phyloP scores from a whole-genome alignment of 2,797 vertebrate genomes.

The Oceanodroma leucorhoa region DNA sequence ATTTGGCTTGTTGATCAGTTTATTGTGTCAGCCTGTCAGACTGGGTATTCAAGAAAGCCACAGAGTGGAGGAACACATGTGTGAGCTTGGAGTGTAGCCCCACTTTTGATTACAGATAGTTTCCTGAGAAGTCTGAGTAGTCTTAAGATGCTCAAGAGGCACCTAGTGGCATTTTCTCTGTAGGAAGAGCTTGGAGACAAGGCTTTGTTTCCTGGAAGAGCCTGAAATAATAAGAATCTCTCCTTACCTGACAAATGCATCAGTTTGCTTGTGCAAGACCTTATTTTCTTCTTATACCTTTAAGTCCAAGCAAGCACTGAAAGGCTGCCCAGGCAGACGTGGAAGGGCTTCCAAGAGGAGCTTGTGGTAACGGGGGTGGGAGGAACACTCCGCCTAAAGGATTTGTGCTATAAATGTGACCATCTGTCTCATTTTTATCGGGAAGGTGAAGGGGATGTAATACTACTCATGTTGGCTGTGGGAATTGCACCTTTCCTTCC shows the following conservation, averaged over 20 bases:
- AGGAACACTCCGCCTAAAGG: neutral
- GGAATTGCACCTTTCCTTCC: neutral
- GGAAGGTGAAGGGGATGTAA: neutral
- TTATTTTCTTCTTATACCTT: neutral
- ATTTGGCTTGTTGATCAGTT: neutral
- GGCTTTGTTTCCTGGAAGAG: neutral
- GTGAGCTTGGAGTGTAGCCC: neutral
- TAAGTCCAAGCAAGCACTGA: neutral
- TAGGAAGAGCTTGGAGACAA: neutral
- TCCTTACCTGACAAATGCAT: neutral
- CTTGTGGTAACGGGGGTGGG: neutral
- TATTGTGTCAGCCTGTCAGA: neutral
- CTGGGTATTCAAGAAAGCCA: neutral
- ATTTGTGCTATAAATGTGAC: neutral
- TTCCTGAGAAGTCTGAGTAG: neutral
- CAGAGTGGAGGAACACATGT: neutral
- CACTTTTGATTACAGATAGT: neutral
- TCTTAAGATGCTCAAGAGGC: neutral
- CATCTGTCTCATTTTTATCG: neutral
- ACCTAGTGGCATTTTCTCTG: neutral
- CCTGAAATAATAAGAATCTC: neutral
- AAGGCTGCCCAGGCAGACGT: neutral
- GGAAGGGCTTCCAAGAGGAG: neutral
- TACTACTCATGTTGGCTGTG: neutral
- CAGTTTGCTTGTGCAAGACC: neutral